Evolutionary conservation across 2,113 vertebrate genomes (phyloP).

Genomic region (Sisor rabdophorus): DNA sequence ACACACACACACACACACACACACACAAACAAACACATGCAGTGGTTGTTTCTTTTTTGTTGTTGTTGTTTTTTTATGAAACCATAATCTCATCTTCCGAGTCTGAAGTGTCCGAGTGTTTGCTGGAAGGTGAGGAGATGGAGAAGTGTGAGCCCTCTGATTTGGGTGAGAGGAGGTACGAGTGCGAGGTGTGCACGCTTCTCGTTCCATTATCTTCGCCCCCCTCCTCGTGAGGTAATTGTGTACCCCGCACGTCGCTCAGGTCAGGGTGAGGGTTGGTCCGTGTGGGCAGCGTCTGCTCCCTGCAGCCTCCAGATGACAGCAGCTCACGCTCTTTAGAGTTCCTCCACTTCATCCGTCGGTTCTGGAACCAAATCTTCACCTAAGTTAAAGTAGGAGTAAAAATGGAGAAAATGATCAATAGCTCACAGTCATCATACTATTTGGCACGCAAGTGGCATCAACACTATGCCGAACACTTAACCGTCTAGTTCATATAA

Average conservation of each 20-base stretch:
- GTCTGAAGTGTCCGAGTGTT: slow-evolving; percentile 92
- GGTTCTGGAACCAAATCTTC: slow-evolving; percentile 99
- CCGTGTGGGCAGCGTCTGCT: slow-evolving; percentile 95
- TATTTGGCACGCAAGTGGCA: neutral
- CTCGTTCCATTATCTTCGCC: slow-evolving; percentile 43
- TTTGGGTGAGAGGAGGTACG: slow-evolving; percentile 59
- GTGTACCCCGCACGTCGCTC: slow-evolving; percentile 90
- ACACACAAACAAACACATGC: neutral
- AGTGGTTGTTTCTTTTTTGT: no score
- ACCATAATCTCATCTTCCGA: slow-evolving; percentile 93
- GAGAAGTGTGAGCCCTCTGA: slow-evolving; percentile 64
- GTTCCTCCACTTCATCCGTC: slow-evolving; percentile 98
- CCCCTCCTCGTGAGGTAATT: slow-evolving; percentile 74
- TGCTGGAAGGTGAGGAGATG: slow-evolving; percentile 78
- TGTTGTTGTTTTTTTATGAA: slow-evolving; percentile 73
- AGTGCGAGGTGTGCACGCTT: slow-evolving; percentile 52
- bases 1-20: neutral
- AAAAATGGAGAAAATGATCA: neutral
- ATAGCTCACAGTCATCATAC: neutral
- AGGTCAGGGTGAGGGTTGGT: slow-evolving; percentile 97
- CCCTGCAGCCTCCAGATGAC: slow-evolving; percentile 90
- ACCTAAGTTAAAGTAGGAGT: slow-evolving; percentile 68
- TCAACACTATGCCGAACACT: no score
- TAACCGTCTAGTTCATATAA: no score
- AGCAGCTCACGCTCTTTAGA: slow-evolving; percentile 95